Base-by-base conservation (phyloP, 1,140 invertebrate species). In the Parasteatoda tepidariorum region DNA sequence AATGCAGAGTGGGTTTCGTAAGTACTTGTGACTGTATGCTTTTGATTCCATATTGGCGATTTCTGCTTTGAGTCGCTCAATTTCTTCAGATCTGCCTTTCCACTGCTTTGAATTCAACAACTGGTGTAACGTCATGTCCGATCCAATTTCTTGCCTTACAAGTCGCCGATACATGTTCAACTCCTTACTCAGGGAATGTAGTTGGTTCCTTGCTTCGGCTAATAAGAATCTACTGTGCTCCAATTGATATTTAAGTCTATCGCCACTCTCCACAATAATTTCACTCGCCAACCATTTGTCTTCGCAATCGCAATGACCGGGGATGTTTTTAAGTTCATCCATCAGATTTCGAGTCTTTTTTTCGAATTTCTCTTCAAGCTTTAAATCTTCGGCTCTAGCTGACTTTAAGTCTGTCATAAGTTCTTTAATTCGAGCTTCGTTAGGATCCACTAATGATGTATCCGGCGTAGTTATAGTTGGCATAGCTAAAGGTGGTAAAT, bases 81-180 rank as follows among this genome's bases (percentile, higher is more conserved):
- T 78, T 30, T 78, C 75, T 34, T 78, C 59, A 7, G 75, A 41
- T 15, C 75, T 41, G 6, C 75, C 75, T 67, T 34, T 78, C 75
- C 62, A 66, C 2, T 38, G 7, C 6, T 33, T 33, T 1, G 33
- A 26, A 33, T 15, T 41, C 15, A 78, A 24, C 15, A 78, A 3
- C 0, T 55, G 18, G 24, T 78, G 62, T 5, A 78, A 61, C 33
- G 66, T 48, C 18, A 61, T 24, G 6, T 26, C 6, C 1, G 33
- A 41, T 1, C 62, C 62, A 0, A 78, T 30, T 26, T 78, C 75
- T 24, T 78, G 75, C 5, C 62, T 24, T 3, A 78, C 18, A 0
- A 67, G 30, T 38, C 34, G 66, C 13, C 59, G 22, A 34, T 78
- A 78, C 2, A 62, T 33, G 5, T 18, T 26, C 0, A 78, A 26